A percentile compares a stretch with the other conserved stretches of the same genome.
Conservation (phyloP, 1,140 invertebrate genomes). For the Colletes latitarsis region DNA sequence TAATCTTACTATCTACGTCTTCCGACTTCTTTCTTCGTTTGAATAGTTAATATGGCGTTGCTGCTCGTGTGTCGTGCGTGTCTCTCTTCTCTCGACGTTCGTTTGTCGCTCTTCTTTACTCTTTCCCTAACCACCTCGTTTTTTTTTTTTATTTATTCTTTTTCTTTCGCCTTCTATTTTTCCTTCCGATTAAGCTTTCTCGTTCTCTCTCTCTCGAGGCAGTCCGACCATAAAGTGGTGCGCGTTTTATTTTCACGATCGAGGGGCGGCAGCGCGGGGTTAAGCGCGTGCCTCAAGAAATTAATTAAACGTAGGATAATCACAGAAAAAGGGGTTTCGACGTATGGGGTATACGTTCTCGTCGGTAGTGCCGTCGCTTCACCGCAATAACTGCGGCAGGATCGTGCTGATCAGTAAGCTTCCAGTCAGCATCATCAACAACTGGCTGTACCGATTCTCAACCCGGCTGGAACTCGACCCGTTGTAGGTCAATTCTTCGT, state of each 20-base stretch:
- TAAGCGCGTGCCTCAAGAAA: conserved; percentile 70
- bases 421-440: conserved; percentile 61
- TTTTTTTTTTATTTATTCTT: conserved; percentile 22
- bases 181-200: conserved; percentile 39
- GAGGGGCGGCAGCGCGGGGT: conserved; percentile 57
- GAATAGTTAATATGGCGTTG: conserved; percentile 79
- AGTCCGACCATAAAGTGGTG: conserved; percentile 60
- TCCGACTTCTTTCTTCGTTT: conserved; percentile 57
- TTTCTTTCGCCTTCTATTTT: conserved; percentile 15
- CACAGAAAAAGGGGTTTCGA: conserved; percentile 80
- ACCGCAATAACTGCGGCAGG: conserved; percentile 76
- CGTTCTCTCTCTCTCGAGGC: conserved; percentile 62
- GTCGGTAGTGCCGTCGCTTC: conserved; percentile 71
- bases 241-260: conserved; percentile 59
- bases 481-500: conserved; percentile 92
- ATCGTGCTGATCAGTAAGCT: conserved; percentile 71
- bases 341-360: conserved; percentile 65
- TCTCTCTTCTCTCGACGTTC: conserved; percentile 57
- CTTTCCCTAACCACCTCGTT: conserved; percentile 1
- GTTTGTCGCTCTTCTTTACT: conserved; percentile 18
- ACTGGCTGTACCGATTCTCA: conserved; percentile 50
- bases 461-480: conserved; percentile 66
- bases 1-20: conserved; percentile 56
- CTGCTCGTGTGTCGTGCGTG: conserved; percentile 61
- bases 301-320: conserved; percentile 82